phyloP scores from a whole-genome alignment of 2,797 vertebrate species.

The Chaetodon trifasciatus region DNA sequence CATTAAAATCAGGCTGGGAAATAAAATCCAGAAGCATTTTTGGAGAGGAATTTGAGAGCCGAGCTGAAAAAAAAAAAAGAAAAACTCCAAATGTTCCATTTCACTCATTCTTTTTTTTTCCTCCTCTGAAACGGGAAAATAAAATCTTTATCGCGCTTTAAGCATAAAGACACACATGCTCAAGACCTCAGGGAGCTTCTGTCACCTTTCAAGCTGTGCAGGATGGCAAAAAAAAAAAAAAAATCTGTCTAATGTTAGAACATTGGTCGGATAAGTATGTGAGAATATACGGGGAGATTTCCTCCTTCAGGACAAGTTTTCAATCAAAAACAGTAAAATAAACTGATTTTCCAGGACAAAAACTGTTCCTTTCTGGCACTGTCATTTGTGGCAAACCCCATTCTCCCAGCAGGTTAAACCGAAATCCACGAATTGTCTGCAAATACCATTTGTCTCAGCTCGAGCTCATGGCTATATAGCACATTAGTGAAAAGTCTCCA shows the following conservation, averaged over 20 bases:
- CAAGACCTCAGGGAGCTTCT: conserved; percentile 7
- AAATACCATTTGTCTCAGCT: conserved; percentile 65
- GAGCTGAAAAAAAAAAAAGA: conserved; percentile 8
- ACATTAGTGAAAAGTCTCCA: conserved; percentile 61
- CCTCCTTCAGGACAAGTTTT: conserved; percentile 16
- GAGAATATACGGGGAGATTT: background rate
- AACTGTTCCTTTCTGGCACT: conserved; percentile 36
- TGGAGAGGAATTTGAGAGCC: conserved; percentile 55
- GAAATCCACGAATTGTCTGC: conserved; percentile 55
- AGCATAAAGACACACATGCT: conserved; percentile 20
- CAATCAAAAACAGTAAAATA: conserved; percentile 29
- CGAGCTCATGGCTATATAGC: conserved; percentile 34
- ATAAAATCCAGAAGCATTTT: conserved; percentile 74
- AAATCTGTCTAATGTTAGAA: conserved; percentile 11
- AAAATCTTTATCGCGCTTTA: conserved; percentile 61
- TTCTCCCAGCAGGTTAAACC: conserved; percentile 57
- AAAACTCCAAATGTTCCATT: conserved; percentile 33
- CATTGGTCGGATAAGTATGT: background rate
- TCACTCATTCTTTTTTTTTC: background rate
- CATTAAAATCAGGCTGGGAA: conserved; percentile 64
- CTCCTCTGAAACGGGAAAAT: conserved; percentile 30
- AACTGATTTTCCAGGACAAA: conserved; percentile 48
- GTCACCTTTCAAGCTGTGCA: conserved; percentile 27
- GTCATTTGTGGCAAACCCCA: conserved; percentile 41
- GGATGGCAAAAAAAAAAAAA: conserved; percentile 3